phyloP scores from a whole-genome alignment of 2,797 vertebrate species.

The Cyclopterus lumpus region DNA sequence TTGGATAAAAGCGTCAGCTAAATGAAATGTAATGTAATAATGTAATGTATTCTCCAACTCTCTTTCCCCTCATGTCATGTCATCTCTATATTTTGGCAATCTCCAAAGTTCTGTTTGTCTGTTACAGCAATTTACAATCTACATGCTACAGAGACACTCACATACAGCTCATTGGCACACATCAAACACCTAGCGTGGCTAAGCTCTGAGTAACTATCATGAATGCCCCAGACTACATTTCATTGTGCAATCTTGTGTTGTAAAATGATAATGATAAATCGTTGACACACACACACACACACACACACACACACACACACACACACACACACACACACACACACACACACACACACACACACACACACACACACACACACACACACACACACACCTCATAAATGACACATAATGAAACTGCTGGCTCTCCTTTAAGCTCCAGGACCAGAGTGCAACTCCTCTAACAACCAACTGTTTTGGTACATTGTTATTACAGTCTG shows the following conservation, averaged over 20 bases:
- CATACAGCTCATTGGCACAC: conserved; percentile 14
- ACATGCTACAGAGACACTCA: background rate
- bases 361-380: conserved; percentile 26
- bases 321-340: conserved; percentile 16
- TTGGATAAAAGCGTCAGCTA: too few species aligned
- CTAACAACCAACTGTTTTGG: conserved; percentile 38
- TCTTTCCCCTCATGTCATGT: background rate
- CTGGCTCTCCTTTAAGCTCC: conserved; percentile 20
- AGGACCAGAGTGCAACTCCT: conserved; percentile 15
- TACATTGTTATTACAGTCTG: conserved; percentile 25
- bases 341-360: conserved; percentile 22
- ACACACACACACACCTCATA: conserved; percentile 47
- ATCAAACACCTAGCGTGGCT: conserved; percentile 12
- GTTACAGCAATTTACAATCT: background rate
- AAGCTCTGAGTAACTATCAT: conserved; percentile 35
- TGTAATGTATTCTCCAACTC: background rate
- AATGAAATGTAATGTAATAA: too few species aligned
- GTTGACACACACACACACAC: conserved; percentile 8
- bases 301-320: conserved; percentile 15
- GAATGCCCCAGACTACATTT: background rate
- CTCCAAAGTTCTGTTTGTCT: background rate
- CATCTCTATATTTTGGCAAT: background rate
- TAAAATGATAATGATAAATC: conserved; percentile 14
- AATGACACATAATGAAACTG: conserved; percentile 59
- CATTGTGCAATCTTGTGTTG: conserved; percentile 4